A percentile compares a stretch with the other conserved stretches of the same genome.
Conservation (phyloP, 2,797 vertebrate genomes). For the Crocidura indochinensis region DNA sequence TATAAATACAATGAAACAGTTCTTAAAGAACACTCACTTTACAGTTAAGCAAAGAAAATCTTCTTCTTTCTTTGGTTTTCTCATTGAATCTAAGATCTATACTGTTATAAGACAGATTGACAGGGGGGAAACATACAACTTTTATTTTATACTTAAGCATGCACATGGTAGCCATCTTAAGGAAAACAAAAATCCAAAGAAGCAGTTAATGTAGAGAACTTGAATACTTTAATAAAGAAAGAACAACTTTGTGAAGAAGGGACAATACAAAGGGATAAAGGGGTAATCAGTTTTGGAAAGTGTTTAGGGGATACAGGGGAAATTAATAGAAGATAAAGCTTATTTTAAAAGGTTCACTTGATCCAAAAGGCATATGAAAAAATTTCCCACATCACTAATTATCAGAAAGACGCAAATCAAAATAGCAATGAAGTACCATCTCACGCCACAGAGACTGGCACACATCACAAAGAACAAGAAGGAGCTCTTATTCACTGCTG, state of each 20-base stretch:
- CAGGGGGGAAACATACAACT: background rate
- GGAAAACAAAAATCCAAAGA: background rate
- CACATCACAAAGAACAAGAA: no score
- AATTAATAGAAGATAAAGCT: background rate
- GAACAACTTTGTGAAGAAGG: background rate
- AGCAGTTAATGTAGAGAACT: background rate
- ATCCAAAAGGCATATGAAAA: no score
- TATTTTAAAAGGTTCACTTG: slow-evolving; percentile 10
- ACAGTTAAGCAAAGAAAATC: background rate
- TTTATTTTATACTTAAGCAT: slow-evolving; percentile 26
- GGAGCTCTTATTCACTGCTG: no score
- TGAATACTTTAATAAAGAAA: slow-evolving; percentile 13
- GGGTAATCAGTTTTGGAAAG: background rate
- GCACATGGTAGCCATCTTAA: background rate
- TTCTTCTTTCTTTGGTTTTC: slow-evolving; percentile 6
- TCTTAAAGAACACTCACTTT: background rate
- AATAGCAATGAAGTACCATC: no score
- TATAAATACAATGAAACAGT: slow-evolving; percentile 16
- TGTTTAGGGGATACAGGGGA: background rate
- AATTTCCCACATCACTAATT: no score
- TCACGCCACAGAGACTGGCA: no score
- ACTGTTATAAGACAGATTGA: background rate
- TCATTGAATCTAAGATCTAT: background rate
- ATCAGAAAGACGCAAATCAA: no score
- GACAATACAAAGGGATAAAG: background rate